These are phyloP conservation scores for Crocallis elinguaria DNA, from an alignment of 2,888 invertebrate species.

Conservation along the genomic window DNA sequence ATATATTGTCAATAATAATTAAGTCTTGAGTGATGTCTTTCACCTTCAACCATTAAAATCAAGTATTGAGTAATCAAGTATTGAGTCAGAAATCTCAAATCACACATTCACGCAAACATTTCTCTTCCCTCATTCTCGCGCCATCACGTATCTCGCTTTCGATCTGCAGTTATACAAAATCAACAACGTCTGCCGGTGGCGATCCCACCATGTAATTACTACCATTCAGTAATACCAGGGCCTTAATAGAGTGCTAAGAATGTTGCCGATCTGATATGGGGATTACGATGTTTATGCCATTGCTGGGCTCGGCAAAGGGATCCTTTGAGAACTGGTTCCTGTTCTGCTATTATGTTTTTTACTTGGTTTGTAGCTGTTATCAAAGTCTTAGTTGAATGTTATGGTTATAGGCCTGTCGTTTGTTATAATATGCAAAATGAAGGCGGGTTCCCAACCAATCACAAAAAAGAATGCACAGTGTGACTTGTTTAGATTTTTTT, in stretches of 20 bases:
- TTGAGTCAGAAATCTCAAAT: too few species aligned
- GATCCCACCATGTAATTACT: constrained; percentile 67
- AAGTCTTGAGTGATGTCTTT: too few species aligned
- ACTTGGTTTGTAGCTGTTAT: background rate
- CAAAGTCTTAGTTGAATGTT: background rate
- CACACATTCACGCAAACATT: background rate
- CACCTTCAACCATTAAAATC: background rate
- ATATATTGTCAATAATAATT: too few species aligned
- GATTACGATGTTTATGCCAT: constrained; percentile 28
- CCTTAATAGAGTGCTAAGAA: constrained; percentile 80
- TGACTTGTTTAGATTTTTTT: too few species aligned
- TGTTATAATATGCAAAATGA: too few species aligned
- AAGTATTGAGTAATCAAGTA: background rate
- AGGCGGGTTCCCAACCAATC: too few species aligned
- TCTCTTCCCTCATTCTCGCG: constrained; percentile 33
- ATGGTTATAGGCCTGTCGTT: background rate
- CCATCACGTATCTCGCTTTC: constrained; percentile 63
- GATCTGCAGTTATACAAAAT: constrained; percentile 60
- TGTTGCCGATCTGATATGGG: constrained; percentile 39
- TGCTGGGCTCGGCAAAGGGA: constrained; percentile 13
- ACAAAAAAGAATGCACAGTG: too few species aligned
- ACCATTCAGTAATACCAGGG: constrained; percentile 64
- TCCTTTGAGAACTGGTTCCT: constrained; percentile 9
- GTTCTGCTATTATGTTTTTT: constrained; percentile 5
- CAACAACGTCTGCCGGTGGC: constrained; percentile 69